Evolutionary conservation across 2,797 vertebrate species (phyloP).

Genomic region (Craterocephalus amniculus): DNA sequence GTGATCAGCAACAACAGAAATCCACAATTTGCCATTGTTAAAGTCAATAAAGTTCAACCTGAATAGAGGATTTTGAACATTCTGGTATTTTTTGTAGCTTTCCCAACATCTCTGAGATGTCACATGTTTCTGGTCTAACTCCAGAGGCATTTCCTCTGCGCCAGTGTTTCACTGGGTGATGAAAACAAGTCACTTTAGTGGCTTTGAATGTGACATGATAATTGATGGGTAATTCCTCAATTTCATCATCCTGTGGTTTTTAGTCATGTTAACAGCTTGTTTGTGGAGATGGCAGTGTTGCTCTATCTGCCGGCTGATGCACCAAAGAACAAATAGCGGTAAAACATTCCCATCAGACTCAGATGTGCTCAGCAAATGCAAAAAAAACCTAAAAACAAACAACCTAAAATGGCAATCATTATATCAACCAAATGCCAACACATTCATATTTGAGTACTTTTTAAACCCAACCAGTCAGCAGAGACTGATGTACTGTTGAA

Average conservation of each 20-base stretch:
- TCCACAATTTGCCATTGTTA: no score
- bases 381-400: neutral
- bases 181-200: slow-evolving; percentile 23
- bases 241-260: slow-evolving; percentile 29
- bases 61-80: neutral
- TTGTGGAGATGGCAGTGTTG: slow-evolving; percentile 16
- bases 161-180: neutral
- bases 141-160: neutral
- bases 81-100: slow-evolving; percentile 8
- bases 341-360: slow-evolving; percentile 12
- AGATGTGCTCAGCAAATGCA: neutral
- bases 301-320: neutral
- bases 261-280: slow-evolving; percentile 17
- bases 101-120: neutral
- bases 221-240: slow-evolving; percentile 16
- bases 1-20: slow-evolving; percentile 1
- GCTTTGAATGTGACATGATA: slow-evolving; percentile 18
- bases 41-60: neutral
- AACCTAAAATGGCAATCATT: neutral
- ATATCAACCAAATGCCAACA: neutral
- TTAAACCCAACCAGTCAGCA: neutral
- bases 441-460: neutral
- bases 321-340: neutral
- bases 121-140: slow-evolving; percentile 3
- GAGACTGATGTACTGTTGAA: neutral